Base-by-base conservation (phyloP, 2,888 invertebrate genomes). In the Pomacea canaliculata region DNA sequence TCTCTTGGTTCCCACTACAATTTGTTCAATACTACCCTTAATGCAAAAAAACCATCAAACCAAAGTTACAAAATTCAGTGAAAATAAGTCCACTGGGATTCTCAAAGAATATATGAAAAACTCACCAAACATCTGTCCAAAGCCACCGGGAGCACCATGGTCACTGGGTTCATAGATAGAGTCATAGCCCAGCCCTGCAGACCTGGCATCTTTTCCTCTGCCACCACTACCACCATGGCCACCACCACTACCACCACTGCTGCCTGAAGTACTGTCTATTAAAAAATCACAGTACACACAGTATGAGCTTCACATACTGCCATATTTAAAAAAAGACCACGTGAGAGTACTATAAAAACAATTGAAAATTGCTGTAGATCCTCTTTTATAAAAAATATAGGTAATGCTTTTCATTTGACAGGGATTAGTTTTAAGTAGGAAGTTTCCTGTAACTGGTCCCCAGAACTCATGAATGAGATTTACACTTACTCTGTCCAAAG, bases 171-270 rank as follows among this genome's bases (percentile, higher is more conserved):
- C 73, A 71, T 83, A 83, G 62, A 86, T 77, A 19, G 85, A 83
- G 76, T 83, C 85, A 79, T 84, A 83, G 18, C 83, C 83, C 59
- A 76, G 75, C 63, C 87, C 87, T 5, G 83, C 83, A 18, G 72
- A 78, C 8, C 74, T 76, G 13, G 76, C 75, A 12, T 80, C 83
- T 51, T 73, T 66, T 16, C 85, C 86, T 63, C 86, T 79, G 19
- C 87, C 87, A 56, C 87, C 87, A 77, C 83, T 86, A 37, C 87
- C 87, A 63, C 85, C 87, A 78, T 86, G 86, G 59, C 87, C 86
- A 27, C 84, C 87, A n/a, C 87, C 87, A 82, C 86, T 86, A 16
- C 84, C 86, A 9, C 87, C 86, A 19, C 68, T 37, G 37, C 5
- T 37, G 37, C 5, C 5, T 23, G 23, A 60, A 7, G 69, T 65